Percentiles rank a stretch among this genome's conserved stretches.
These are phyloP conservation scores for Apomyelois bistriatella DNA, from an alignment of 2,888 invertebrate species.

Conservation along the genomic window DNA sequence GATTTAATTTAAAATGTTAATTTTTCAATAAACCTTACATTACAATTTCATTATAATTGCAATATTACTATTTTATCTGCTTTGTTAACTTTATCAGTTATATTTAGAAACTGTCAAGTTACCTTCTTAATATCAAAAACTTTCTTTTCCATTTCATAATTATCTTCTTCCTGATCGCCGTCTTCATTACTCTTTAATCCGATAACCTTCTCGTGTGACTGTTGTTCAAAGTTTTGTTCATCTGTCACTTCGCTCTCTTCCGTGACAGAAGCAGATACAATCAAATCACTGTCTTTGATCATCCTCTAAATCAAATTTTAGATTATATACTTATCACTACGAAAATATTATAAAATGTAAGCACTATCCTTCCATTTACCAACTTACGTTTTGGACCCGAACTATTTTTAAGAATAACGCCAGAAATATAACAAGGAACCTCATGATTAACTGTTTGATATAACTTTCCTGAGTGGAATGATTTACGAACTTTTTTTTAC, in stretches of 20 bases:
- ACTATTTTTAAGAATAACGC: constrained; percentile 34
- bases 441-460: constrained; percentile 41
- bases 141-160: constrained; percentile 28
- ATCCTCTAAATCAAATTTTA: constrained; percentile 42
- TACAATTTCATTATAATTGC: too few relatives aligned
- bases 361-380: background rate
- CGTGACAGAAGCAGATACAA: constrained; percentile 22
- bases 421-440: constrained; percentile 33
- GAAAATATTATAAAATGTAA: background rate
- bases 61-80: too few relatives aligned
- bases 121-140: constrained; percentile 37
- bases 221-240: constrained; percentile 25
- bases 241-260: constrained; percentile 24
- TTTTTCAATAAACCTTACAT: too few relatives aligned
- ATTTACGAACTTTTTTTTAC: too few relatives aligned
- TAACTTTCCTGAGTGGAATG: constrained; percentile 33
- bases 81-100: too few relatives aligned
- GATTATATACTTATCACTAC: background rate
- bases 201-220: constrained; percentile 33
- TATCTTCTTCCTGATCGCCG: constrained; percentile 31
- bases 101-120: background rate
- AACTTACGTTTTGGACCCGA: constrained; percentile 44
- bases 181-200: constrained; percentile 30
- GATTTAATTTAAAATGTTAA: too few relatives aligned
- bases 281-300: constrained; percentile 37